Evolutionary conservation across 1,140 invertebrate species (phyloP).

Genomic region (Drosophila lacteicornis): DNA sequence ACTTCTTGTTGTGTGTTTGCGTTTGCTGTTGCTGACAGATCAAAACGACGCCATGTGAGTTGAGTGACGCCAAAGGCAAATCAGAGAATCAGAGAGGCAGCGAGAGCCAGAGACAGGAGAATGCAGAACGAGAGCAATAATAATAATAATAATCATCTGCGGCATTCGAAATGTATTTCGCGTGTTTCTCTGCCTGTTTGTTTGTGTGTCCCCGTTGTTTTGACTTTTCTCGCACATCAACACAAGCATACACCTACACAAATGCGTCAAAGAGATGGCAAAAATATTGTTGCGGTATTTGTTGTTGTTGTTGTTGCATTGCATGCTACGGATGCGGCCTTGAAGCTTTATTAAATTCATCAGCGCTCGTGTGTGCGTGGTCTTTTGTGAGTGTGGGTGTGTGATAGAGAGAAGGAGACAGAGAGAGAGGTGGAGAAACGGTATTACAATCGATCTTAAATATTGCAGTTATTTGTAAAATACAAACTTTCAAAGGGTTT

Average conservation of each 20-base stretch:
- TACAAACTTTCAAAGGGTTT: too few relatives aligned
- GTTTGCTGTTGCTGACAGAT: slow-evolving; percentile 35
- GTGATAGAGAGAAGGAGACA: slow-evolving; percentile 6
- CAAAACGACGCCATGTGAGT: slow-evolving; percentile 45
- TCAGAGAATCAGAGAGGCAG: slow-evolving; percentile 7
- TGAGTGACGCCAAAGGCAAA: slow-evolving; percentile 51
- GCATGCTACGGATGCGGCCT: slow-evolving; percentile 50
- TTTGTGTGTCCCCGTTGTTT: slow-evolving; percentile 50
- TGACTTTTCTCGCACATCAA: slow-evolving; percentile 43
- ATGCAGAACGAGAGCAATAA: slow-evolving; percentile 37
- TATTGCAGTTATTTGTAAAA: background rate
- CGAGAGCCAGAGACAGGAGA: background rate
- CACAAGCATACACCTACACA: slow-evolving; percentile 23
- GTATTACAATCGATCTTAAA: slow-evolving; percentile 21
- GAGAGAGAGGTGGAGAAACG: background rate
- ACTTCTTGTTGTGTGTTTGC: slow-evolving; percentile 15
- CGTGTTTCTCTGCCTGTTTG: slow-evolving; percentile 46
- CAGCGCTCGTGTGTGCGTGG: slow-evolving; percentile 17
- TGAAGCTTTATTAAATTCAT: slow-evolving; percentile 55
- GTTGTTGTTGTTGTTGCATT: slow-evolving; percentile 29
- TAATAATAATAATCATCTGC: slow-evolving; percentile 50
- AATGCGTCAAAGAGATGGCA: slow-evolving; percentile 34
- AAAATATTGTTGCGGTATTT: slow-evolving; percentile 20
- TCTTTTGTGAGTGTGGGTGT: slow-evolving; percentile 4
- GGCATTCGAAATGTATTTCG: slow-evolving; percentile 57